Evolutionary conservation across 1,140 invertebrate genomes (phyloP), one percentile per base, ranked within the genome.

Genomic region (Eumeta japonica): DNA sequence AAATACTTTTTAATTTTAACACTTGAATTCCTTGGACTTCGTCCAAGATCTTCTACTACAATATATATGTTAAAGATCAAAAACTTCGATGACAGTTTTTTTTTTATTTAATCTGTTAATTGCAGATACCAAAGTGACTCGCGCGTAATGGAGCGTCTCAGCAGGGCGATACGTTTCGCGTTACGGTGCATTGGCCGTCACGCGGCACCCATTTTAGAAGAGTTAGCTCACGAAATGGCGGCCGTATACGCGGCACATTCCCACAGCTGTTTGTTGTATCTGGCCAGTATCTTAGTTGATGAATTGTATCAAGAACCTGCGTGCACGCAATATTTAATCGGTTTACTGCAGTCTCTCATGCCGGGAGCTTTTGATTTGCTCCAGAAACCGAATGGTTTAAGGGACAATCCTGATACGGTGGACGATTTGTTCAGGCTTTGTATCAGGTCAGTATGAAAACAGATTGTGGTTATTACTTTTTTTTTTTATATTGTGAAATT

Each of bases 361-460:
- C n/a, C 94, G 53, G 81, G 81, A 37, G n/a, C n/a, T 88, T 93
- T 97, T 64, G 75, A 79, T 29, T 62, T 94, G 50, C 77, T 97
- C 33, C 85, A 91, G 62, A 81, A 82, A 37, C 46, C 37, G 3
- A 31, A 41, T 28, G 58, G 90, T 1, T 72, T 98, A 5, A 80
- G 85, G 40, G 88, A 96, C 67, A 88, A 98, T 79, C 95, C 97
- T 0, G 96, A 98, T 52, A 98, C 0, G n/a, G 92, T 98, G 1
- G 97, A 98, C 65, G 97, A 98, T 65, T 84, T 98, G 38, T 98
- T 97, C 65, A 78, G 95, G 30, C 79, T 97, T 14, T 92, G 89
- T 61, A 81, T 86, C 35, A 81, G 63, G 62, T 63, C 1, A n/a
- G n/a, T n/a, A n/a, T n/a, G n/a, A n/a, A n/a, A n/a, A n/a, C n/a